phyloP scores from a whole-genome alignment of 2,888 invertebrate species.

The Sarcophaga caerulescens region DNA sequence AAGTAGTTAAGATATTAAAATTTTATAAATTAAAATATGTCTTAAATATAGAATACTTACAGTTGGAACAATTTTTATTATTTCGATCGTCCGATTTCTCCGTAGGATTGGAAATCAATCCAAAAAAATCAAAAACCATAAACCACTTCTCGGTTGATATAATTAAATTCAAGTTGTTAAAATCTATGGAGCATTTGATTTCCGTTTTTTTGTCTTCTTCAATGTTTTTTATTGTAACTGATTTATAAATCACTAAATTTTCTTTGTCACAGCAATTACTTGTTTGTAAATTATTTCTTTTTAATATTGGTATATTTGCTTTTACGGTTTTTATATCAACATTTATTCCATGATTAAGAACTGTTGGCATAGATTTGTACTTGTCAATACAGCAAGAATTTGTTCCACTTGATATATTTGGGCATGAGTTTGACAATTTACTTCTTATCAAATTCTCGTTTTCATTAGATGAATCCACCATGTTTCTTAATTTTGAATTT shows the following conservation, averaged over 20 bases:
- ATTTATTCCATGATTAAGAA: conserved; percentile 80
- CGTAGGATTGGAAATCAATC: conserved; percentile 80
- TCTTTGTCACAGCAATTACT: conserved; percentile 81
- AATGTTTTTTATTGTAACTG: conserved; percentile 85
- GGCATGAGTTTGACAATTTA: conserved; percentile 74
- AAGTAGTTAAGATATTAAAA: no score
- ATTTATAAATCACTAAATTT: conserved; percentile 88
- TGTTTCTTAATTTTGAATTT: conserved; percentile 90
- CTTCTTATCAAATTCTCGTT: conserved; percentile 69
- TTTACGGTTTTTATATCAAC: neutral
- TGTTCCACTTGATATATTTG: conserved; percentile 72
- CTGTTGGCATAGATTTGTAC: conserved; percentile 84
- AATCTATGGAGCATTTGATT: conserved; percentile 85
- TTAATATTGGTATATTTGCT: conserved; percentile 12
- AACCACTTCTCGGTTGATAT: conserved; percentile 98
- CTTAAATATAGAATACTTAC: conserved; percentile 60
- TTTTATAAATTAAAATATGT: no score
- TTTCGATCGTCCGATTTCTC: conserved; percentile 66
- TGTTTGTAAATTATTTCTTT: conserved; percentile 38
- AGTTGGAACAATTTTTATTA: conserved; percentile 61
- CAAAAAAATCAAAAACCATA: conserved; percentile 96
- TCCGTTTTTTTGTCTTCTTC: conserved; percentile 68
- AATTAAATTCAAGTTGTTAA: conserved; percentile 94
- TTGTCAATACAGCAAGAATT: conserved; percentile 72
- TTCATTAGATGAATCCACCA: conserved; percentile 87